Conservation (phyloP, 2,888 invertebrate genomes). For the Lithophane ornitopus region DNA sequence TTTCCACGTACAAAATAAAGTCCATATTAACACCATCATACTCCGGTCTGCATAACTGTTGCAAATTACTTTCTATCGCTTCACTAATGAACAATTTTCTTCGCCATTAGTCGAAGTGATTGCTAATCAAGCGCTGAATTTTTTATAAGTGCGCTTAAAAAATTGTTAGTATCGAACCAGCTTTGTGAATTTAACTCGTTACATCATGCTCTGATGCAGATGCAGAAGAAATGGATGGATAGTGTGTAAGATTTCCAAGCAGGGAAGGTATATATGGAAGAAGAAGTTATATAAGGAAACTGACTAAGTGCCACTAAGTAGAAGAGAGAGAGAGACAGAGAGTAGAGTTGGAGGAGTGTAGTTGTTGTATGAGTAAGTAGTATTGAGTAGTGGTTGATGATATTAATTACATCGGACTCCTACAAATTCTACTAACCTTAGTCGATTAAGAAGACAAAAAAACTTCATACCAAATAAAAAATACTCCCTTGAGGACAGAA, state of each 20-base stretch:
- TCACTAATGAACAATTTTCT: conserved; percentile 58
- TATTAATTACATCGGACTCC: not conserved
- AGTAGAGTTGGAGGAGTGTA: no score
- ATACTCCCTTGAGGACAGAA: not conserved
- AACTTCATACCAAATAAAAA: not conserved
- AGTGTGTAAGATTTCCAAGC: not conserved
- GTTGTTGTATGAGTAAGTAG: no score
- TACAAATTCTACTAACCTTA: not conserved
- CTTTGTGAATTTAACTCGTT: conserved; percentile 10
- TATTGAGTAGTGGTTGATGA: no score
- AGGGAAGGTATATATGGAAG: not conserved
- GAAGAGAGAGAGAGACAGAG: no score
- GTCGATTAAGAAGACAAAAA: not conserved
- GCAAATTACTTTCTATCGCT: conserved; percentile 53
- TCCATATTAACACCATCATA: conserved; percentile 3
- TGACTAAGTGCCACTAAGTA: no score
- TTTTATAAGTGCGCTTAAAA: conserved; percentile 9
- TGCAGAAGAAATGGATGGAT: not conserved
- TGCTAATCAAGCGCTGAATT: conserved; percentile 50
- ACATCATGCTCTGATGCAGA: conserved; percentile 5
- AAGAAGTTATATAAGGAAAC: no score
- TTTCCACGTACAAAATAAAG: conserved; percentile 18
- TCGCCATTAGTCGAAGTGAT: conserved; percentile 49
- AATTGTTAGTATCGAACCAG: not conserved
- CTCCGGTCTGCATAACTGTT: conserved; percentile 25